A percentile compares a stretch with the other conserved stretches of the same genome.
Evolutionary conservation across 2,888 invertebrate genomes (phyloP).

Genomic region (Archips xylosteana): DNA sequence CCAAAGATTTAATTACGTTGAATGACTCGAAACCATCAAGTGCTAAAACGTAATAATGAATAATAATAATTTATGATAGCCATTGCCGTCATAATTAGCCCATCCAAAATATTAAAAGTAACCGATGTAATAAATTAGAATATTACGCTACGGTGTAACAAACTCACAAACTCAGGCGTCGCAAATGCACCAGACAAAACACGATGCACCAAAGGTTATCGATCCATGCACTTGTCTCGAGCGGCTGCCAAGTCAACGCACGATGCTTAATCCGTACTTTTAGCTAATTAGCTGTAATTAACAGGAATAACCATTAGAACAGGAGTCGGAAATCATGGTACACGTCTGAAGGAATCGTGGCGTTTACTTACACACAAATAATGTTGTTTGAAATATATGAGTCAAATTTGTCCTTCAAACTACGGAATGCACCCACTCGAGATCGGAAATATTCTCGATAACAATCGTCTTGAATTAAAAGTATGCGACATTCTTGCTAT

Average conservation of each 20-base stretch:
- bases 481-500: background rate
- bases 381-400: too few relatives aligned
- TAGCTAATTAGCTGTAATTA: slow-evolving; percentile 7
- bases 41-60: too few relatives aligned
- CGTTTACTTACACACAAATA: too few relatives aligned
- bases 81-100: too few relatives aligned
- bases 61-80: too few relatives aligned
- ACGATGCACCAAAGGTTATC: slow-evolving; percentile 49
- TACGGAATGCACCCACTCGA: slow-evolving; percentile 11
- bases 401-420: background rate
- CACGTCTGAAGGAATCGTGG: background rate
- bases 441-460: background rate
- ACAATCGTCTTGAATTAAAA: background rate
- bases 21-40: too few relatives aligned
- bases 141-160: slow-evolving; percentile 30
- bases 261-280: background rate
- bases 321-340: background rate
- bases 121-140: too few relatives aligned
- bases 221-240: slow-evolving; percentile 51
- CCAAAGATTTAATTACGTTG: too few relatives aligned
- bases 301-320: background rate
- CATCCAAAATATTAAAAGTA: too few relatives aligned
- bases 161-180: slow-evolving; percentile 34
- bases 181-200: slow-evolving; percentile 54
- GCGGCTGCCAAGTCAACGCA: slow-evolving; percentile 43